These are phyloP conservation scores for Melanogrammus aeglefinus DNA, from an alignment of 2,797 vertebrate genomes.

Conservation along the genomic window DNA sequence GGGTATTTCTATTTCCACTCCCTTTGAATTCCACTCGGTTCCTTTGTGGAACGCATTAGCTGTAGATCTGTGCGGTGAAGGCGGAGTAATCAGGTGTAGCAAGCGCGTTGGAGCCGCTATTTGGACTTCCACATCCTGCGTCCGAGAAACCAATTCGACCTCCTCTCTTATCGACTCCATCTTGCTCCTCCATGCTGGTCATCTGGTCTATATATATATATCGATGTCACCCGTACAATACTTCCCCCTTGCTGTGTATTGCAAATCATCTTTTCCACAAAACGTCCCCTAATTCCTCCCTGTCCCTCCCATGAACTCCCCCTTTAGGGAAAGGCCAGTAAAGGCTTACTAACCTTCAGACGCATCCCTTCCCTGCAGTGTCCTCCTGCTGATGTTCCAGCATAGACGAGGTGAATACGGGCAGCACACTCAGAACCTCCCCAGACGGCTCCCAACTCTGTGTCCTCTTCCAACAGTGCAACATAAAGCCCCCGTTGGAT, in stretches of 20 bases:
- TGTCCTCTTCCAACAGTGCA: not conserved
- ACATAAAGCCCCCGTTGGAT: not conserved
- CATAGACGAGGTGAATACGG: not conserved
- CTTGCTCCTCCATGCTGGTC: not conserved
- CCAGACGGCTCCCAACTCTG: not conserved
- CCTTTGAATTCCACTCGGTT: constrained; percentile 14
- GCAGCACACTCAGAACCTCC: not conserved
- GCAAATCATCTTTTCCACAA: not conserved
- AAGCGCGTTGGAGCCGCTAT: not conserved
- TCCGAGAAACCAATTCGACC: not conserved
- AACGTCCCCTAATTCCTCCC: not conserved
- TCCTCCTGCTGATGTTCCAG: not conserved
- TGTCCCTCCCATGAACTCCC: not conserved
- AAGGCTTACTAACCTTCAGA: not conserved
- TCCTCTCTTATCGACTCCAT: not conserved
- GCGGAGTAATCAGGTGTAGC: not conserved
- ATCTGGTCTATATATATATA: not conserved
- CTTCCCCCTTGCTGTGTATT: not conserved
- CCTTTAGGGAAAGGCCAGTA: not conserved
- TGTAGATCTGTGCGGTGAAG: not conserved
- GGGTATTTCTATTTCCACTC: constrained; percentile 19
- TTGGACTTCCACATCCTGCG: not conserved
- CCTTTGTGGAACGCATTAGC: constrained; percentile 7
- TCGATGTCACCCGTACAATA: not conserved
- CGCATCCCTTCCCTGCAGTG: not conserved